Evolutionary conservation across 2,797 vertebrate genomes (phyloP).

Genomic region (Malurus leucopterus): DNA sequence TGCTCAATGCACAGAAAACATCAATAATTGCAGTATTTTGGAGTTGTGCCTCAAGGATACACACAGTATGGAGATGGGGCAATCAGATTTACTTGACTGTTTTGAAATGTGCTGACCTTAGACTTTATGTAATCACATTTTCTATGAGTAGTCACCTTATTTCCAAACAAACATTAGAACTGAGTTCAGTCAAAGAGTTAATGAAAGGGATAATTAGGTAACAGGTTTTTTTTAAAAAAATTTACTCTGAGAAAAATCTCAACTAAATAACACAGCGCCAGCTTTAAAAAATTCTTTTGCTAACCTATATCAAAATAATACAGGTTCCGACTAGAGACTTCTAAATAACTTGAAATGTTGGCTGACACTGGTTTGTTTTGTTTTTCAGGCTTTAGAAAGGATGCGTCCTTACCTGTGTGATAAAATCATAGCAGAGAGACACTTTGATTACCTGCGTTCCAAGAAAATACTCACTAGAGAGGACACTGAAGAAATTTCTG

Average conservation of each 20-base stretch:
- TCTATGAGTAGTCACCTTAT: background rate
- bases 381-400: constrained; percentile 84
- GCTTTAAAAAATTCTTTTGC: background rate
- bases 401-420: constrained; percentile 89
- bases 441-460: constrained; percentile 92
- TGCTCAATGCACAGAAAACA: background rate
- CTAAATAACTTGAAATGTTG: background rate
- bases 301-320: background rate
- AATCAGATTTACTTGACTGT: background rate
- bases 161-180: background rate
- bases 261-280: background rate
- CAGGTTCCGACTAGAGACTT: background rate
- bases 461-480: constrained; percentile 90
- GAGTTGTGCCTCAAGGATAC: background rate
- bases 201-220: background rate
- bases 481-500: constrained; percentile 92
- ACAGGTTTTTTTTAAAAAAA: rapidly evolving
- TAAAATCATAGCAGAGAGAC: constrained; percentile 91
- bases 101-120: background rate
- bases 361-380: background rate
- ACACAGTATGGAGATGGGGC: background rate
- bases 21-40: background rate
- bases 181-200: background rate
- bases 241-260: background rate
- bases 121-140: background rate